These are phyloP conservation scores for Podargus strigoides DNA, from an alignment of 2,797 vertebrate genomes.

Conservation along the genomic window DNA sequence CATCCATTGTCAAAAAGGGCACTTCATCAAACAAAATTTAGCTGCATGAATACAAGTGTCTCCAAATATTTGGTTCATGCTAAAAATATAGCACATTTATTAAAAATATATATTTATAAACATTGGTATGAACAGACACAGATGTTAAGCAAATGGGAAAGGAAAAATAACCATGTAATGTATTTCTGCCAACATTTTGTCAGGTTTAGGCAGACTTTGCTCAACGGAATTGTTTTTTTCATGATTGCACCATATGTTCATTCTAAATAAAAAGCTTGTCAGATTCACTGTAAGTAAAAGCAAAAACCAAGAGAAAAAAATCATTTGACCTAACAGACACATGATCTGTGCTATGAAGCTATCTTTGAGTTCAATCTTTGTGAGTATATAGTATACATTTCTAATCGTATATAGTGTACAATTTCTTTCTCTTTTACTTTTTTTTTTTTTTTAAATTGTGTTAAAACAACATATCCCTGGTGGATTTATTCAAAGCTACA, in stretches of 20 bases:
- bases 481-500: conserved; percentile 27
- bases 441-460: neutral
- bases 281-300: conserved; percentile 51
- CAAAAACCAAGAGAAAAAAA: conserved; percentile 25
- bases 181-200: conserved; percentile 60
- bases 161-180: conserved; percentile 56
- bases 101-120: conserved; percentile 84
- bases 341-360: conserved; percentile 39
- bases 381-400: conserved; percentile 30
- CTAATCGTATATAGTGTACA: conserved; percentile 37
- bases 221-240: conserved; percentile 34
- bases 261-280: conserved; percentile 67
- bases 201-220: conserved; percentile 49
- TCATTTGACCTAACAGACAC: conserved; percentile 11
- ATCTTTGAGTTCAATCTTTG: conserved; percentile 39
- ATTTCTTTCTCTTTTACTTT: neutral
- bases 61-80: conserved; percentile 77
- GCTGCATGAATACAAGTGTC: conserved; percentile 52
- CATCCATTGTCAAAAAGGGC: conserved; percentile 16
- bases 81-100: conserved; percentile 83
- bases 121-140: conserved; percentile 74
- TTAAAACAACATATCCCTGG: neutral
- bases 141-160: conserved; percentile 66
- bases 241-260: conserved; percentile 59
- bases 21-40: conserved; percentile 58